A percentile compares a stretch with the other conserved stretches of the same genome.
phyloP scores from a whole-genome alignment of 1,140 invertebrate genomes.

The Micrasema minimum region DNA sequence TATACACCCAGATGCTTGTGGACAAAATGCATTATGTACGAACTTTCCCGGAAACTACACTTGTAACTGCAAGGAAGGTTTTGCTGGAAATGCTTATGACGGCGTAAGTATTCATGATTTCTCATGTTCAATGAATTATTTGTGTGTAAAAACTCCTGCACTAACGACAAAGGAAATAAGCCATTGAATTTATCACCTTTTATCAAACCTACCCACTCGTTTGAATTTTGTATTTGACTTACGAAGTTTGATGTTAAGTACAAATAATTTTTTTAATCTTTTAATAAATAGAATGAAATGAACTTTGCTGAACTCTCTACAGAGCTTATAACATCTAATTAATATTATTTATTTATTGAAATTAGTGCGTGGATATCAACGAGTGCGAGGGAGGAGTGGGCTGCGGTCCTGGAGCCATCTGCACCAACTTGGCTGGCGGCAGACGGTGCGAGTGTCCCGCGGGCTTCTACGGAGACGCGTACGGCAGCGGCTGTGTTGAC shows the following conservation, averaged over 20 bases:
- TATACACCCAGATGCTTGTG: conserved; percentile 79
- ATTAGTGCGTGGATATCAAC: conserved; percentile 83
- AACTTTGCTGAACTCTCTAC: too few relatives aligned
- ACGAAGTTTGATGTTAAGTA: too few relatives aligned
- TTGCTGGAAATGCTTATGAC: conserved; percentile 86
- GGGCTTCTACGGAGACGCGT: conserved; percentile 81
- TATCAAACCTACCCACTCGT: too few relatives aligned
- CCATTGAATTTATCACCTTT: too few relatives aligned
- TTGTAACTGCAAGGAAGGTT: conserved; percentile 85
- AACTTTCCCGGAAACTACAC: conserved; percentile 91
- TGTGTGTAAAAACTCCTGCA: too few relatives aligned
- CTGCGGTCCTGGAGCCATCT: conserved; percentile 83
- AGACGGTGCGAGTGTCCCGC: conserved; percentile 85
- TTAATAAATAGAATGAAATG: too few relatives aligned
- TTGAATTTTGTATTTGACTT: too few relatives aligned
- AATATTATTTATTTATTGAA: too few relatives aligned
- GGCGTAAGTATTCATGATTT: conserved; percentile 70
- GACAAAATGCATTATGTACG: conserved; percentile 80
- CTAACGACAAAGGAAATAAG: too few relatives aligned
- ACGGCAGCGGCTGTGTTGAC: conserved; percentile 69
- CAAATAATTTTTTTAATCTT: too few relatives aligned
- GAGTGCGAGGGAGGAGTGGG: conserved; percentile 79
- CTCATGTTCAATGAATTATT: too few relatives aligned
- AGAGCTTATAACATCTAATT: too few relatives aligned
- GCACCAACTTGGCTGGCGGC: conserved; percentile 81